These are phyloP conservation scores for Pontoporia blainvillei DNA, from an alignment of 2,113 vertebrate species.

Conservation along the genomic window DNA sequence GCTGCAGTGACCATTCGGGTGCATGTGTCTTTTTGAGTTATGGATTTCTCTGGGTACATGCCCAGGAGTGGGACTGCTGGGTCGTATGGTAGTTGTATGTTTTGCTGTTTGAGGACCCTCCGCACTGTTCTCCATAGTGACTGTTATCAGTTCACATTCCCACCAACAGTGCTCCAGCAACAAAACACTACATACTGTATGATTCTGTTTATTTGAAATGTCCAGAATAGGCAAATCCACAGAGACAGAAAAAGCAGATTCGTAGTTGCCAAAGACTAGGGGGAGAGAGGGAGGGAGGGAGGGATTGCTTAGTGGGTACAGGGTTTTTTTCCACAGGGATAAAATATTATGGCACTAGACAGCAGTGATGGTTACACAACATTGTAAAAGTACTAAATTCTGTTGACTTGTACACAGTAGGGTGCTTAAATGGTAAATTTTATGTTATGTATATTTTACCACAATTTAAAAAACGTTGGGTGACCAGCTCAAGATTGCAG, in stretches of 20 bases:
- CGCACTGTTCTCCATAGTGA: too few species aligned
- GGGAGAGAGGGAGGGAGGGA: neutral
- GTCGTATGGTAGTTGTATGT: too few species aligned
- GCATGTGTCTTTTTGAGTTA: too few species aligned
- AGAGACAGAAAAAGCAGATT: neutral
- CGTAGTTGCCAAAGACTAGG: neutral
- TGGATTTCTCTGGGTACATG: too few species aligned
- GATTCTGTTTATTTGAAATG: neutral
- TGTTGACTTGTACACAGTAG: neutral
- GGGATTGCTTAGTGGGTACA: too few species aligned
- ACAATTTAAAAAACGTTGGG: neutral
- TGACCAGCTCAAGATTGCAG: neutral
- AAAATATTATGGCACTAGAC: neutral
- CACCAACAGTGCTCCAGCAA: too few species aligned
- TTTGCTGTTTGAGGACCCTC: too few species aligned
- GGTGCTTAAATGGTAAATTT: neutral
- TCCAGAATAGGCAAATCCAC: neutral
- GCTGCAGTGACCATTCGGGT: too few species aligned
- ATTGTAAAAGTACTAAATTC: neutral
- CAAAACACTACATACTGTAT: neutral
- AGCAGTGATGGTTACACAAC: neutral
- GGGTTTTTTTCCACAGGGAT: neutral
- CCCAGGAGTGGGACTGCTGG: too few species aligned
- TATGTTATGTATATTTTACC: neutral
- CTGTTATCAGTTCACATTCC: too few species aligned